These are phyloP conservation scores for Bombyx huttoni DNA, from an alignment of 2,888 invertebrate species.

Conservation along the genomic window DNA sequence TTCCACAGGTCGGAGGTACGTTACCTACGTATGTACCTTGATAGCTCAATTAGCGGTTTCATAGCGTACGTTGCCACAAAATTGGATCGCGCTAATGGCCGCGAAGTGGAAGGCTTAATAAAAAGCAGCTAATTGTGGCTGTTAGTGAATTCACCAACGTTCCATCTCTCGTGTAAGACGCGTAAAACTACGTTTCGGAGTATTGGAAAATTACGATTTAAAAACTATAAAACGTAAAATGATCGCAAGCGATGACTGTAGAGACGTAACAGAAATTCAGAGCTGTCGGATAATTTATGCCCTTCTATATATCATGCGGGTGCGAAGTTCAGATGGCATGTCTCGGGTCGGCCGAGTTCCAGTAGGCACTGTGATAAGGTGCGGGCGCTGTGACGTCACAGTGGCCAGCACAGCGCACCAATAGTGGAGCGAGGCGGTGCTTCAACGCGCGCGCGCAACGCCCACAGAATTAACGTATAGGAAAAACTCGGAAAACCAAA, in stretches of 20 bases:
- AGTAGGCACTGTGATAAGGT: constrained; percentile 37
- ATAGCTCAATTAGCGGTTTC: constrained; percentile 50
- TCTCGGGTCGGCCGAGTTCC: constrained; percentile 20
- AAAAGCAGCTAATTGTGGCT: constrained; percentile 43
- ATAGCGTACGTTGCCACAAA: constrained; percentile 46
- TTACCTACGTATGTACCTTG: constrained; percentile 34
- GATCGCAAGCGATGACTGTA: neutral
- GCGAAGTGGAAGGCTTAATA: constrained; percentile 48
- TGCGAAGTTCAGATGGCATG: constrained; percentile 1
- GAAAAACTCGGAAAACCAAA: constrained; percentile 52
- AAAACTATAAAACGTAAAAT: neutral
- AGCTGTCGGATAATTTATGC: constrained; percentile 4
- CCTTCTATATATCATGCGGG: constrained; percentile 8
- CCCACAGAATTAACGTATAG: constrained; percentile 33
- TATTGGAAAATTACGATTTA: neutral
- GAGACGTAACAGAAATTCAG: neutral
- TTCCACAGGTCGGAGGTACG: neutral
- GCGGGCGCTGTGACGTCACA: constrained; percentile 59
- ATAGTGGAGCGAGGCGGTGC: constrained; percentile 54
- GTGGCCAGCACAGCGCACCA: constrained; percentile 49
- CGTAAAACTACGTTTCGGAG: neutral
- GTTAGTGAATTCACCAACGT: constrained; percentile 13
- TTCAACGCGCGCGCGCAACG: constrained; percentile 41
- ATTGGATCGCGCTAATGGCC: constrained; percentile 57
- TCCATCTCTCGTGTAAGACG: neutral